These are phyloP conservation scores for Polia nebulosa DNA, from an alignment of 2,888 invertebrate genomes.

Conservation along the genomic window DNA sequence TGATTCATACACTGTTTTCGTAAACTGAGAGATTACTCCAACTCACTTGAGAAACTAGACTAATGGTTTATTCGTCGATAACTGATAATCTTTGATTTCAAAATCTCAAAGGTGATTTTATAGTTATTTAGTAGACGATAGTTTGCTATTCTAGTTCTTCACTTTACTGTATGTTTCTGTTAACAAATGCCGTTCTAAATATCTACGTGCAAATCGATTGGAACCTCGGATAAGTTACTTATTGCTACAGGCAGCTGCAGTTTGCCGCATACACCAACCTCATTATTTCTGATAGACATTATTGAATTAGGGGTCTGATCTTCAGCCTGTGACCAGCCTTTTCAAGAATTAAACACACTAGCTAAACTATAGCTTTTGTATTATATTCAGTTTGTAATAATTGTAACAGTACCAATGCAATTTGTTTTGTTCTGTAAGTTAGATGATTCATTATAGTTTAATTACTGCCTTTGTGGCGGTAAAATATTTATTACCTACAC, in stretches of 20 bases:
- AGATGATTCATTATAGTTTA: conserved; percentile 66
- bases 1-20: conserved; percentile 53
- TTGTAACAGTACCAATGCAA: conserved; percentile 53
- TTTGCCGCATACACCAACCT: conserved; percentile 67
- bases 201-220: conserved; percentile 75
- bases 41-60: conserved; percentile 49
- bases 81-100: conserved; percentile 33
- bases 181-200: conserved; percentile 67
- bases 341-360: conserved; percentile 20
- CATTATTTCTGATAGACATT: conserved; percentile 64
- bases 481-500: conserved; percentile 54
- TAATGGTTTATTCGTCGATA: conserved; percentile 30
- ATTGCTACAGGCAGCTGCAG: conserved; percentile 75
- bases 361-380: conserved; percentile 18
- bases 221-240: conserved; percentile 74
- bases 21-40: conserved; percentile 33
- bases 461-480: conserved; percentile 62
- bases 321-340: conserved; percentile 19
- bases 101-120: conserved; percentile 25
- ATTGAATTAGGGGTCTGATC: conserved; percentile 44
- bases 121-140: conserved; percentile 13
- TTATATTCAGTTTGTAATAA: conserved; percentile 52
- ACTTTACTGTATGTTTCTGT: conserved; percentile 45
- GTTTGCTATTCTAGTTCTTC: conserved; percentile 40
- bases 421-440: conserved; percentile 56